Base-by-base conservation (phyloP, 2,113 vertebrate genomes). In the Myotis lucifugus region DNA sequence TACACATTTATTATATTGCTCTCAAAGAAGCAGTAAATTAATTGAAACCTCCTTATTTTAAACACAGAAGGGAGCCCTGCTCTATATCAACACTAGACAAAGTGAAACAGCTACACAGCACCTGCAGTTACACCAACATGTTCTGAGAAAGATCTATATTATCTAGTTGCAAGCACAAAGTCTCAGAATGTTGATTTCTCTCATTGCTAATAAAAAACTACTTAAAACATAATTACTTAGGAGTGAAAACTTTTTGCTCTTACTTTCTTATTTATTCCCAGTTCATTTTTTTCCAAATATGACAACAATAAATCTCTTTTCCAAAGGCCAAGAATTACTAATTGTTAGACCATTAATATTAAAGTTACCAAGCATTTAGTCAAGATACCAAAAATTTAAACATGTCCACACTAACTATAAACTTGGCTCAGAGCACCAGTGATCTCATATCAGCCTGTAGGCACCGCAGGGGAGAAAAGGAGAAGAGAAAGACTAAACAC, bases 311-410 rank as follows among this genome's bases (percentile, higher is more conserved):
- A 90, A 67, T 95, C 83, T 93, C 21, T 85, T 91, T 92, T 93
- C 90, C 79, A 93, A 88, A 95, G 67, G 74, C 27, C 88, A 93
- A 94, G 74, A 87, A 74, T 83, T 96, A 32, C 87, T 95, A 90
- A 91, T 76, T 97, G 56, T 96, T 91, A 94, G 66, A 84, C 46
- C 79, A 89, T 93, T 97, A 96, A 94, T 95, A 88, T 19, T 91
- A 87, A 95, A 34, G n/a, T 91, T 84, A 94, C 52, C 67, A 85
- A 93, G 59, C 82, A 92, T 96, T 86, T 89, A 89, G 79, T 95
- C 88, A 97, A 95, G 91, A 94, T 88, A 94, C 85, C 61, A 83
- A 89, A 87, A 95, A 73, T 97, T 94, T 95, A 97, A 89, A 96
- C 82, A 90, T 95, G 72, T 40, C 66, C 79, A 87, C 27, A 82